Conservation (phyloP, 2,888 invertebrate species). For the Subacronicta megacephala region DNA sequence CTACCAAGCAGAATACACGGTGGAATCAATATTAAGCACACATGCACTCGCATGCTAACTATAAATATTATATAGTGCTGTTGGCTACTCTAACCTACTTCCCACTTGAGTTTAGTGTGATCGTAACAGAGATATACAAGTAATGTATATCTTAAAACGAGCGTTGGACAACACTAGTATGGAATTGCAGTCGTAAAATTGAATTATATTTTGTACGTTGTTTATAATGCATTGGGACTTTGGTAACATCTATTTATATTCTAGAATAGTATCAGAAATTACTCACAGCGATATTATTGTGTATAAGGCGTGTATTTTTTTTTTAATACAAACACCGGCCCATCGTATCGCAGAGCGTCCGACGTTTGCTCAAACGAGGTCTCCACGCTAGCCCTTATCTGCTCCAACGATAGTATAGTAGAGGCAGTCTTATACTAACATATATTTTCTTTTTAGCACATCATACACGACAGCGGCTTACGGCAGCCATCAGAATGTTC, state of each 20-base stretch:
- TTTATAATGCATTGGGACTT: no score
- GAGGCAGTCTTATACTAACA: constrained; percentile 11
- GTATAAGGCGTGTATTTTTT: no score
- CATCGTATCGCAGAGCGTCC: no score
- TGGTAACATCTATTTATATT: no score
- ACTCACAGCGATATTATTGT: no score
- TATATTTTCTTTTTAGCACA: constrained; percentile 85
- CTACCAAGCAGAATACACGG: not conserved
- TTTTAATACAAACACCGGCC: no score
- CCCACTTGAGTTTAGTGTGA: constrained; percentile 17
- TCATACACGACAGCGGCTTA: constrained; percentile 94
- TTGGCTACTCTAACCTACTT: constrained; percentile 33
- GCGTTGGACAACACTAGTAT: constrained; percentile 5
- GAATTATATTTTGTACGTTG: constrained; percentile 1
- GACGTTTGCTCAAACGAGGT: no score
- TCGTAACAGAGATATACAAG: constrained; percentile 9
- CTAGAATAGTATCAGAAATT: no score
- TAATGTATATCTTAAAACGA: constrained; percentile 19
- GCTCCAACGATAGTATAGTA: no score
- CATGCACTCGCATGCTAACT: constrained; percentile 16
- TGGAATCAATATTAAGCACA: constrained; percentile 31
- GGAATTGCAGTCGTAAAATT: constrained; percentile 4
- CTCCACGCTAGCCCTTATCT: no score
- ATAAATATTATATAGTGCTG: constrained; percentile 43
- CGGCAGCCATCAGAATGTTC: constrained; percentile 93